Percentiles rank a stretch among this genome's conserved stretches.
phyloP scores from a whole-genome alignment of 2,888 invertebrate species.

The Chesias legatella region DNA sequence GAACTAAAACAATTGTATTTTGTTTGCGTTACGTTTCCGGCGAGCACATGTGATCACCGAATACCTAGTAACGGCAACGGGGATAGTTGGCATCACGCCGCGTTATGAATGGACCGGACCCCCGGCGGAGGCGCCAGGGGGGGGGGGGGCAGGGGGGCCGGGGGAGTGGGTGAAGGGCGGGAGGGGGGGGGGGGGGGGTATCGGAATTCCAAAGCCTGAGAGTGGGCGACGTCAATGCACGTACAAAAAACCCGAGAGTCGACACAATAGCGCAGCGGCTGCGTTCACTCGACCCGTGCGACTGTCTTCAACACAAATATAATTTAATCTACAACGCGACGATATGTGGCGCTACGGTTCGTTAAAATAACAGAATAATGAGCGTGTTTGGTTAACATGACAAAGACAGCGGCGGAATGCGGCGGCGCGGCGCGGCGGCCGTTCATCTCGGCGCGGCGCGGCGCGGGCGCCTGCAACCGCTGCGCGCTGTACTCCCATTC shows the following conservation, averaged over 20 bases:
- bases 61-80: slow-evolving; percentile 29
- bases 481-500: slow-evolving; percentile 58
- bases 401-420: slow-evolving; percentile 67
- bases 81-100: slow-evolving; percentile 53
- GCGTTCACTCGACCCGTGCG: slow-evolving; percentile 27
- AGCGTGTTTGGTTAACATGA: slow-evolving; percentile 74
- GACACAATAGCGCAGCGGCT: slow-evolving; percentile 49
- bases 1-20: slow-evolving; percentile 58
- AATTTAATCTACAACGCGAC: slow-evolving; percentile 27
- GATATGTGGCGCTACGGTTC: slow-evolving; percentile 50
- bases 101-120: slow-evolving; percentile 75
- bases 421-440: slow-evolving; percentile 40
- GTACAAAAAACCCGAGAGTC: slow-evolving; percentile 58
- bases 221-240: slow-evolving; percentile 65
- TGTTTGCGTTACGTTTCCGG: slow-evolving; percentile 67
- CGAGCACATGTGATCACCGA: slow-evolving; percentile 52
- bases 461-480: slow-evolving; percentile 55
- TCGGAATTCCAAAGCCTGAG: slow-evolving; percentile 75
- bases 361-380: slow-evolving; percentile 77
- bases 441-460: slow-evolving; percentile 53
- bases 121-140: slow-evolving; percentile 39
- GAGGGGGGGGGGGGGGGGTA: slow-evolving; percentile 32
- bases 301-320: slow-evolving; percentile 32
- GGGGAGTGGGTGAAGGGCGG: slow-evolving; percentile 72
- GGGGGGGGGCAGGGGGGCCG: slow-evolving; percentile 54